A percentile compares a stretch with the other conserved stretches of the same genome.
Conservation (phyloP, 2,888 invertebrate genomes). For the Cataglyphis albicans region DNA sequence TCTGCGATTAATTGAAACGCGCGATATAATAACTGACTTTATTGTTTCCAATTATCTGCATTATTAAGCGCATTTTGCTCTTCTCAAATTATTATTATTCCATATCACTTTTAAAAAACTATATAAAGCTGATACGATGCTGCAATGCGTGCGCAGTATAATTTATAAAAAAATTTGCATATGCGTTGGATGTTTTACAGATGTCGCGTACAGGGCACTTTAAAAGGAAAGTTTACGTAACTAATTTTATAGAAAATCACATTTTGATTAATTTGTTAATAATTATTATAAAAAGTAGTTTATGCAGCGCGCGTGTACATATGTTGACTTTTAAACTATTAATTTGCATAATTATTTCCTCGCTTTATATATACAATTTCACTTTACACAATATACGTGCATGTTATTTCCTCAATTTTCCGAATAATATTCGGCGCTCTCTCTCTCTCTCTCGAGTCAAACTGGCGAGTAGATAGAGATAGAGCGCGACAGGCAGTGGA, state of each 20-base stretch:
- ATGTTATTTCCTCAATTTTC: conserved; percentile 26
- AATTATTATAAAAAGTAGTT: neutral
- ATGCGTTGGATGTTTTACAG: neutral
- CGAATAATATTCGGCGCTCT: conserved; percentile 12
- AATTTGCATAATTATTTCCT: conserved; percentile 31
- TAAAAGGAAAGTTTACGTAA: neutral
- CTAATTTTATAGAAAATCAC: neutral
- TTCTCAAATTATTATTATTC: neutral
- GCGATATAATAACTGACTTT: neutral
- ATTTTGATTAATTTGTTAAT: neutral
- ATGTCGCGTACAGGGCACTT: neutral
- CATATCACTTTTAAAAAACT: neutral
- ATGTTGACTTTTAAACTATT: neutral
- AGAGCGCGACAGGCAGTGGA: conserved; percentile 23
- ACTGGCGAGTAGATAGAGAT: conserved; percentile 5
- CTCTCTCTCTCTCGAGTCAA: neutral
- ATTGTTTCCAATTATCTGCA: neutral
- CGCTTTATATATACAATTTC: neutral
- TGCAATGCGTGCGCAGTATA: neutral
- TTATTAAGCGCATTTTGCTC: neutral
- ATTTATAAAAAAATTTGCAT: neutral
- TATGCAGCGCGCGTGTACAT: neutral
- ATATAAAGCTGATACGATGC: neutral
- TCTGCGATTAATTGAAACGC: neutral
- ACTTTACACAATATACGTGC: neutral